Evolutionary conservation across 1,140 invertebrate genomes (phyloP), one percentile per base, ranked within the genome.

Genomic region (Sinonovacula constricta): DNA sequence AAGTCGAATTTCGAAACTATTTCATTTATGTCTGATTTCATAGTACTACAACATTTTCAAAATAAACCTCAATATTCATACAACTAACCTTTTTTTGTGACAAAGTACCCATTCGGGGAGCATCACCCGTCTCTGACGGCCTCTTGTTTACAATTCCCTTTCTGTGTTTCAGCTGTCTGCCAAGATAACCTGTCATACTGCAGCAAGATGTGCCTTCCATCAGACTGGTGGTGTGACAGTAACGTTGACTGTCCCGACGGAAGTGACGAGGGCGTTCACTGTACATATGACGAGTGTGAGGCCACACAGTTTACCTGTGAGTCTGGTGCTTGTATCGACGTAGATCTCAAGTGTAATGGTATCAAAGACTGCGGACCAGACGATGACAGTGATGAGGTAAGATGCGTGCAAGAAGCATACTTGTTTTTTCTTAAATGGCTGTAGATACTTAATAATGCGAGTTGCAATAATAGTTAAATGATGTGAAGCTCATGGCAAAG

Each of bases 341-440:
- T 75, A 24, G 10, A 34, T 1, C 22, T 22, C 3, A 33, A 28
- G n/a, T 67, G 62, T 67, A 34, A 76, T 45, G 2, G 15, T 14
- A 53, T 26, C 14, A 10, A 56, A 28, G 72, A 75, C 34, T 75
- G 72, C 15, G 45, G 49, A 14, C 33, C n/a, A 0, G 1, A 56
- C 57, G 72, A 75, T 34, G 45, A 75, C 7, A 36, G 30, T 75
- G 63, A 75, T 66, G 63, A 75, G 34, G 63, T 66, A 45, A 26
- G 24, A 33, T 31, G 7, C 12, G 10, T 63, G 60, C 18, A 31
- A 12, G 10, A 14, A 63, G 12, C 18, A 57, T 22, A 24, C 26
- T 26, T 22, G 1, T 57, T 24, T 12, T 57, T 14, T 57, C 26
- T 28, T 14, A n/a, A 59, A 59, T 10, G 39, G 18, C 18, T 7